A percentile compares a stretch with the other conserved stretches of the same genome.
phyloP scores from a whole-genome alignment of 2,113 vertebrate genomes.

The Mixornis gularis region DNA sequence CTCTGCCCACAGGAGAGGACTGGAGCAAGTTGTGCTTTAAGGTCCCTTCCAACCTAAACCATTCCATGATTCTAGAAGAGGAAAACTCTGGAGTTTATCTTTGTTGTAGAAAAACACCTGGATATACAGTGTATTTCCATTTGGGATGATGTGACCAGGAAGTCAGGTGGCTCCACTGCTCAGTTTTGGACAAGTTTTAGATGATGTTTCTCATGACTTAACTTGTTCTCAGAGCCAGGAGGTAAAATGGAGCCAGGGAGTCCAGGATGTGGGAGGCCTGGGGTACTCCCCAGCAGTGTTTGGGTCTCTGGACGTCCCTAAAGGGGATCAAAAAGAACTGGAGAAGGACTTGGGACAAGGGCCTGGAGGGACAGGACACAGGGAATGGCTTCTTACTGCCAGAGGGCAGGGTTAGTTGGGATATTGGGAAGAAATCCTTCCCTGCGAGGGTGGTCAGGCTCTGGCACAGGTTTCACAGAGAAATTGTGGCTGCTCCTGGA shows the following conservation, averaged over 20 bases:
- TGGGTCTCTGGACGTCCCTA: not conserved
- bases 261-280: not conserved
- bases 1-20: not conserved
- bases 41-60: not conserved
- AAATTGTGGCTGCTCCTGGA: not conserved
- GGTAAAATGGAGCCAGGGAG: not conserved
- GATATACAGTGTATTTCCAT: accelerated
- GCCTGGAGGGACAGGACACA: not conserved
- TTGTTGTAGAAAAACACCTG: not conserved
- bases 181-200: not conserved
- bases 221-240: not conserved
- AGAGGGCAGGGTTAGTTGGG: not conserved
- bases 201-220: accelerated
- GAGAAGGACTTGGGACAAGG: not conserved
- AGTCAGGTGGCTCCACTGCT: not conserved
- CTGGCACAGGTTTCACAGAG: not conserved
- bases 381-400: not conserved
- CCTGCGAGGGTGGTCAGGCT: accelerated
- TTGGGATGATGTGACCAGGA: not conserved
- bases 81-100: not conserved
- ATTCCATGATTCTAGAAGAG: not conserved
- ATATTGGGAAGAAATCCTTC: not conserved
- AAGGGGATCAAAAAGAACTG: not conserved
- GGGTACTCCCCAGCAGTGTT: not conserved
- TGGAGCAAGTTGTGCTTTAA: not conserved